Conservation (phyloP, 2,113 vertebrate species). For the Dryoscopus gambensis region DNA sequence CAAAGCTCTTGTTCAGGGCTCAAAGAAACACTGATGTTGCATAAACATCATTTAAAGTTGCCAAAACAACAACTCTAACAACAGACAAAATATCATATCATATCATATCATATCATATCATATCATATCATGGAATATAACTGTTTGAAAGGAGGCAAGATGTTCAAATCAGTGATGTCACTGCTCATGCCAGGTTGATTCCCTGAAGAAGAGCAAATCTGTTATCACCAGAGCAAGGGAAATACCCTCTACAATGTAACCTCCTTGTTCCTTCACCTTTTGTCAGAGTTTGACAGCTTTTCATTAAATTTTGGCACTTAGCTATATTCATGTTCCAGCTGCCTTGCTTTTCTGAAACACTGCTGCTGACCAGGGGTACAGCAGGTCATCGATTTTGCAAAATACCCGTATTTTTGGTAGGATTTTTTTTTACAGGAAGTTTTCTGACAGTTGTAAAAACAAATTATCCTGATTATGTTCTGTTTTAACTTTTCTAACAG, state of each 20-base stretch:
- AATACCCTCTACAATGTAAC: not conserved
- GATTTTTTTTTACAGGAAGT: not conserved
- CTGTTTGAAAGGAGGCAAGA: not conserved
- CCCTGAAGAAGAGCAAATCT: not conserved
- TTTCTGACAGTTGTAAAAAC: not conserved
- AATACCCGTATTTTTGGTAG: not conserved
- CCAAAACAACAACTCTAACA: constrained; percentile 6
- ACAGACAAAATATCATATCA: too few relatives aligned
- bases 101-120: too few relatives aligned
- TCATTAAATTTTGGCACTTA: not conserved
- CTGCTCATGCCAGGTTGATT: not conserved
- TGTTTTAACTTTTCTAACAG: not conserved
- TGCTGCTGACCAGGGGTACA: not conserved
- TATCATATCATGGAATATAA: not conserved
- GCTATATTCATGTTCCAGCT: not conserved
- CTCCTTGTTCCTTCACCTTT: not conserved
- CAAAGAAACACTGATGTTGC: not conserved
- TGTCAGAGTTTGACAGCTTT: not conserved
- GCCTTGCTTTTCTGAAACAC: not conserved
- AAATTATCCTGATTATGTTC: not conserved
- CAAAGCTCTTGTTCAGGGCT: not conserved
- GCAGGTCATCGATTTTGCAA: not conserved
- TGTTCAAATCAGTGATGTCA: not conserved
- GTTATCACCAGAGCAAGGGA: not conserved
- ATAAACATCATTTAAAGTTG: constrained; percentile 9